These are phyloP conservation scores for Silurus glanis DNA, from an alignment of 2,113 vertebrate species.

Conservation along the genomic window DNA sequence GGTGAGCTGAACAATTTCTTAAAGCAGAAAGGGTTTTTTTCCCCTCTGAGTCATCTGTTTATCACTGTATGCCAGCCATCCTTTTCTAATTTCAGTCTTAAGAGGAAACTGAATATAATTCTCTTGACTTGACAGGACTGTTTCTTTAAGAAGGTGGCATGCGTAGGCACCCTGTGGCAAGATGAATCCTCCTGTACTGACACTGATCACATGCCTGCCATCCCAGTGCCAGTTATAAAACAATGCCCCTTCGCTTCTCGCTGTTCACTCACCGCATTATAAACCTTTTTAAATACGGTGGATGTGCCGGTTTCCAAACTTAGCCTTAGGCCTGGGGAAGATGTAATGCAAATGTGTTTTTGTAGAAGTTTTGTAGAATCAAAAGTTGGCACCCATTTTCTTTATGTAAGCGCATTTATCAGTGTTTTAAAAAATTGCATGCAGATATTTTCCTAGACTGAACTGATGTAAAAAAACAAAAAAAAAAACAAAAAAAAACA, in stretches of 20 bases:
- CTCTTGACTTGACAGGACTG: neutral
- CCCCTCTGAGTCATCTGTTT: neutral
- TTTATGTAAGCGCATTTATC: neutral
- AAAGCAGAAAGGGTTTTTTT: neutral
- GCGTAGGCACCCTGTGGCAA: constrained; percentile 8
- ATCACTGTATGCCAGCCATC: neutral
- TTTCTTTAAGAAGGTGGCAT: constrained; percentile 23
- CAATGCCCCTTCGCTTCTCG: constrained; percentile 15
- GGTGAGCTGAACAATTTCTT: neutral
- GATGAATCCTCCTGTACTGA: constrained; percentile 29
- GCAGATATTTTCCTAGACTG: neutral
- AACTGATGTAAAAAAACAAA: neutral
- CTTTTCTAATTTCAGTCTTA: neutral
- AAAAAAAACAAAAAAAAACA: neutral
- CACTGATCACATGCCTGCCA: constrained; percentile 25
- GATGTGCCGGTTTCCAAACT: neutral
- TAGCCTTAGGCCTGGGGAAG: neutral
- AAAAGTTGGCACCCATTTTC: neutral
- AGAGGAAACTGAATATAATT: neutral
- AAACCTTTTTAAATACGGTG: constrained; percentile 28
- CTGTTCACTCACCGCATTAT: neutral
- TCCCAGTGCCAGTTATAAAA: constrained; percentile 32
- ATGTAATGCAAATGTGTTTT: neutral
- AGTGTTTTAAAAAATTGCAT: neutral
- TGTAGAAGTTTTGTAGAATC: neutral